Conservation (phyloP, 2,113 vertebrate species). For the Lamprologus speciosus region DNA sequence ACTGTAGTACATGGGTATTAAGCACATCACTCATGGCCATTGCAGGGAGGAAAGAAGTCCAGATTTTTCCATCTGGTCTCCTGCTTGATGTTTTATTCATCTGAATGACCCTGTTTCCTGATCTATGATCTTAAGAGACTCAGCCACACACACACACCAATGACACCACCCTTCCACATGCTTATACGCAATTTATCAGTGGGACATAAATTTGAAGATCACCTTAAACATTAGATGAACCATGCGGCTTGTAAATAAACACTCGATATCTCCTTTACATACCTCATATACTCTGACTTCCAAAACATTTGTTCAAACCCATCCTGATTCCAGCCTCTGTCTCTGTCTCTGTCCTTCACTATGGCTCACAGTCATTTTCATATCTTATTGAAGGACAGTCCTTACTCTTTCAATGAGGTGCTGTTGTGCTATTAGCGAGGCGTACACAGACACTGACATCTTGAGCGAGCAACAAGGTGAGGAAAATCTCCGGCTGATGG, state of each 20-base stretch:
- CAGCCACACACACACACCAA: not conserved
- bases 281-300: not conserved
- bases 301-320: not conserved
- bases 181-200: not conserved
- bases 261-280: not conserved
- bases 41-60: not conserved
- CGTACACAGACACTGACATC: not conserved
- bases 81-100: constrained; percentile 24
- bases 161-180: not conserved
- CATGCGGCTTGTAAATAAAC: not conserved
- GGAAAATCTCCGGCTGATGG: not conserved
- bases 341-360: constrained; percentile 13
- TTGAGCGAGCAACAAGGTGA: constrained; percentile 10
- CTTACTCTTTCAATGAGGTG: not conserved
- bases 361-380: not conserved
- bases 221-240: not conserved
- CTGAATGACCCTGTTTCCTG: constrained; percentile 8
- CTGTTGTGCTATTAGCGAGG: not conserved
- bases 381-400: not conserved
- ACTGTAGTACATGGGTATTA: not conserved
- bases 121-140: not conserved
- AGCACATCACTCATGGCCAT: not conserved
- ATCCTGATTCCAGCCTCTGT: not conserved
- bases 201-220: not conserved
- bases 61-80: constrained; percentile 20